These are phyloP conservation scores for Mastomys coucha DNA, from an alignment of 2,113 vertebrate species.

Conservation along the genomic window DNA sequence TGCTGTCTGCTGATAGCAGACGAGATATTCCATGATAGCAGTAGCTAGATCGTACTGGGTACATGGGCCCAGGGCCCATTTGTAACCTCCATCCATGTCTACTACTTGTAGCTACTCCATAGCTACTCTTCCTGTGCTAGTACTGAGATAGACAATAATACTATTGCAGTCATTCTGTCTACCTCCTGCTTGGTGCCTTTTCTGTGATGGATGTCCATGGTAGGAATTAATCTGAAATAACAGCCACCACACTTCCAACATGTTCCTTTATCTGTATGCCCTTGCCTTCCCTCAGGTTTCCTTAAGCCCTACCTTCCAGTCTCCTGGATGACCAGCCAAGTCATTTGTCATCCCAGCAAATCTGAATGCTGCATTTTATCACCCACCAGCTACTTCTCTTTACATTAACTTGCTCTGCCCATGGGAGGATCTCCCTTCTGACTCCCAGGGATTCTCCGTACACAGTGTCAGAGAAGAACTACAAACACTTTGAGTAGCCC, in stretches of 20 bases:
- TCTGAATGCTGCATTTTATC: neutral
- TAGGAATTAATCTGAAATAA: neutral
- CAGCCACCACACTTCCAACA: neutral
- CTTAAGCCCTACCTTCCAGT: neutral
- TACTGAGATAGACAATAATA: accelerated
- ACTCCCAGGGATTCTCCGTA: neutral
- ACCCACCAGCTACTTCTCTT: neutral
- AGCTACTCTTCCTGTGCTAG: neutral
- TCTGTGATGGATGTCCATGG: neutral
- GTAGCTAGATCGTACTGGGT: neutral
- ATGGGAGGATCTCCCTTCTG: neutral
- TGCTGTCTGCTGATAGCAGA: neutral
- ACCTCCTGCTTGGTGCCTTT: neutral
- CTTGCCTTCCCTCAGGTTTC: neutral
- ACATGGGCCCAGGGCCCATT: neutral
- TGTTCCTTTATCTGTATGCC: neutral
- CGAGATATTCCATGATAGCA: neutral
- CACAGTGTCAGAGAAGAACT: neutral
- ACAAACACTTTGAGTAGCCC: neutral
- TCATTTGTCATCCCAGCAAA: neutral
- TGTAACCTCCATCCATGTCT: neutral
- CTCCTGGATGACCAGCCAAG: neutral
- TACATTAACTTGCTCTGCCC: neutral
- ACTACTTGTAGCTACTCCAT: too few species aligned
- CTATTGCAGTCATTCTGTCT: neutral